A percentile compares a stretch with the other conserved stretches of the same genome.
Evolutionary conservation across 1,140 invertebrate genomes (phyloP).

Genomic region (Drosophila parvula): DNA sequence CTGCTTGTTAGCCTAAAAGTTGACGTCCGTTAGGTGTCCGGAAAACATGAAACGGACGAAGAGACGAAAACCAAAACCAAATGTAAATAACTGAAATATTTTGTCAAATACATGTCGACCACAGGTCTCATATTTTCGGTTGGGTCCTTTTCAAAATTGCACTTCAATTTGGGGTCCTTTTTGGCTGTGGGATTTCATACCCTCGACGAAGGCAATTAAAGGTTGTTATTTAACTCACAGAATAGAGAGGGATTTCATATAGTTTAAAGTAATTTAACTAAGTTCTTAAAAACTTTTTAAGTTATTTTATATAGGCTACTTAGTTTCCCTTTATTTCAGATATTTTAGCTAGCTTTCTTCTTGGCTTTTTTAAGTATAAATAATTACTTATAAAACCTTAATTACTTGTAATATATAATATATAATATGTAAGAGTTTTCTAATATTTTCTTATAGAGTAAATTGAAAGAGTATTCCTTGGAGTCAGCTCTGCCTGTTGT

Average conservation of each 20-base stretch:
- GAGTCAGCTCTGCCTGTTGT: conserved; percentile 1
- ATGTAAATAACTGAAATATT: conserved; percentile 76
- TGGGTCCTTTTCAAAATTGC: conserved; percentile 17
- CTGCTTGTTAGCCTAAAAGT: conserved; percentile 80
- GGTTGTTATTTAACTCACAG: not conserved
- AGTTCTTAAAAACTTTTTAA: not conserved
- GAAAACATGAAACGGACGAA: conserved; percentile 11
- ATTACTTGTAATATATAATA: not conserved
- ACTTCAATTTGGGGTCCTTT: conserved; percentile 12
- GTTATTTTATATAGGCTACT: not conserved
- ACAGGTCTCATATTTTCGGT: not conserved
- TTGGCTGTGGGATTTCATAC: not conserved
- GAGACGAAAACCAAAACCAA: conserved; percentile 21
- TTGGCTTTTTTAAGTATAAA: not conserved
- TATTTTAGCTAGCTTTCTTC: no score
- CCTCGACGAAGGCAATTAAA: not conserved
- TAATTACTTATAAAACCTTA: not conserved
- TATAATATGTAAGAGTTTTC: not conserved
- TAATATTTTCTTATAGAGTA: not conserved
- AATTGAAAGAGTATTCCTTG: conserved; percentile 2
- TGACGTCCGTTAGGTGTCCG: conserved; percentile 49
- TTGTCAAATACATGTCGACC: conserved; percentile 66
- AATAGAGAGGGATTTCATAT: not conserved
- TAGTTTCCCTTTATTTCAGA: not conserved
- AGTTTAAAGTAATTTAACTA: not conserved